Evolutionary conservation across 2,113 vertebrate genomes (phyloP).

Genomic region (Tragelaphus scriptus): DNA sequence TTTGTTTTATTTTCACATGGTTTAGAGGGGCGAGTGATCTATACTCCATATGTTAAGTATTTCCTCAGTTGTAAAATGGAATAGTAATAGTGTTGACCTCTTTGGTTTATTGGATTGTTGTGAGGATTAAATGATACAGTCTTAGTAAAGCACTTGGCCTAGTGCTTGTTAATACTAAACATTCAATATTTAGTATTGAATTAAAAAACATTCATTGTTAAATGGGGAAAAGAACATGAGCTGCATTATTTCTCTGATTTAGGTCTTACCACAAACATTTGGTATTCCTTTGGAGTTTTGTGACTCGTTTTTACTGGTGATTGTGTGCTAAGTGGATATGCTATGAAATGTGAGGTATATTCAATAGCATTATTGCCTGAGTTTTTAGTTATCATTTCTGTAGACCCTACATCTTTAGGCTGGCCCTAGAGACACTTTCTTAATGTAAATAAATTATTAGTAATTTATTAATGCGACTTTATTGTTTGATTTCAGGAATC

Average conservation of each 20-base stretch:
- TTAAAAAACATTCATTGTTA: not conserved
- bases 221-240: not conserved
- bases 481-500: slow-evolving; percentile 71
- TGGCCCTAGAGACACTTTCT: not conserved
- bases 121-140: not conserved
- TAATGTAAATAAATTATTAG: not conserved
- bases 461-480: slow-evolving; percentile 46
- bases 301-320: not conserved
- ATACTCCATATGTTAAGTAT: not conserved
- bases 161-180: not conserved
- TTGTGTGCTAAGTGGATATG: not conserved
- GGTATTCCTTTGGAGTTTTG: not conserved
- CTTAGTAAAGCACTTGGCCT: not conserved
- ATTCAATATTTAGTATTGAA: not conserved
- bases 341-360: not conserved
- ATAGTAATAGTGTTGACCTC: not conserved
- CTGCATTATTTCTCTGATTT: not conserved
- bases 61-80: not conserved
- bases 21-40: not conserved
- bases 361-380: not conserved
- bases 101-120: not conserved
- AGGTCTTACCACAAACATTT: not conserved
- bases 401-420: not conserved
- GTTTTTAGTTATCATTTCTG: not conserved
- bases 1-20: not conserved